Evolutionary conservation across 1,140 invertebrate genomes (phyloP).

Genomic region (Cyphomyrmex costatus): DNA sequence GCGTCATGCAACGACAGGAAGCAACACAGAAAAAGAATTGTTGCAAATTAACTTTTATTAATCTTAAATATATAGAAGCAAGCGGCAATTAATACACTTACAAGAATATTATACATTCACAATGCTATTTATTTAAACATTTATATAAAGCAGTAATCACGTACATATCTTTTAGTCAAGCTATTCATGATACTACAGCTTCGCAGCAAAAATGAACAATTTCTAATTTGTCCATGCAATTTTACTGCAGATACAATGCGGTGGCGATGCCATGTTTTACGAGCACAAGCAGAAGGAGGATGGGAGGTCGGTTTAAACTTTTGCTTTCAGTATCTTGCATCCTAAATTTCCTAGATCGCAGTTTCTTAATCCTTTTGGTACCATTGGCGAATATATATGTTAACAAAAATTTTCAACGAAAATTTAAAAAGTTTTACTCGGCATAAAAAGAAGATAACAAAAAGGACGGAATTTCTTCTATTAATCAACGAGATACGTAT

Average conservation of each 20-base stretch:
- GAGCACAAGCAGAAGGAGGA: slow-evolving; percentile 30
- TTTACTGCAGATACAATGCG: slow-evolving; percentile 44
- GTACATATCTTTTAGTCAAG: slow-evolving; percentile 31
- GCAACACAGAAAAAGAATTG: neutral
- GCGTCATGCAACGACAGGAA: slow-evolving; percentile 20
- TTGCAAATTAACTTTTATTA: neutral
- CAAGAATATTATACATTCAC: neutral
- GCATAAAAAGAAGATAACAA: neutral
- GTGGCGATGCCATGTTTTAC: slow-evolving; percentile 49
- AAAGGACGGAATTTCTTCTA: neutral
- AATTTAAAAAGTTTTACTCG: slow-evolving; percentile 1
- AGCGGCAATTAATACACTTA: neutral
- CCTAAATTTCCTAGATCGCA: slow-evolving; percentile 29
- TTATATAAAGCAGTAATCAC: slow-evolving; percentile 36
- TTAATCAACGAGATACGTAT: neutral
- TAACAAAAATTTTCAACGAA: neutral
- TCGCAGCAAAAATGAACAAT: neutral
- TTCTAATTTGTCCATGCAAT: slow-evolving; percentile 32
- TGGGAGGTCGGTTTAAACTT: slow-evolving; percentile 38
- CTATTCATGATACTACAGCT: neutral
- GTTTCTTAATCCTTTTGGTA: slow-evolving; percentile 19
- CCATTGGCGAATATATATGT: neutral
- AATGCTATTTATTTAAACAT: neutral
- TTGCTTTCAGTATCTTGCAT: slow-evolving; percentile 14
- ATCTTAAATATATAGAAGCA: neutral